phyloP scores from a whole-genome alignment of 2,113 vertebrate species.

The Trematocara nigrifrons region DNA sequence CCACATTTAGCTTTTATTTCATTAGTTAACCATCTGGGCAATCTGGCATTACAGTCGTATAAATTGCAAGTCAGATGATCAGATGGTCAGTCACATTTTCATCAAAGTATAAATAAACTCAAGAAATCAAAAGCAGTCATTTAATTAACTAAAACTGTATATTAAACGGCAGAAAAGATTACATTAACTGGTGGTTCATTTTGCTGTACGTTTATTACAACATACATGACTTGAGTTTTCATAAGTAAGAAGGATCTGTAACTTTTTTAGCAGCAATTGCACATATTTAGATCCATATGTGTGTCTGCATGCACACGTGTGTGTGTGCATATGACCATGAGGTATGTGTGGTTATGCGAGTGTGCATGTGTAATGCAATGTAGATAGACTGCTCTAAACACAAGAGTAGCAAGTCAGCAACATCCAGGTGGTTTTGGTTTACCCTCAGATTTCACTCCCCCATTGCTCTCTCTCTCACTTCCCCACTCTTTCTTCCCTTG shows the following conservation, averaged over 20 bases:
- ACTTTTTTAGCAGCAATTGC: not conserved
- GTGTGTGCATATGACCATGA: not conserved
- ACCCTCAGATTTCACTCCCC: slow-evolving; percentile 39
- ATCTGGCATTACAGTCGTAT: not conserved
- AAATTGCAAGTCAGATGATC: not conserved
- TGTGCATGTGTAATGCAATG: slow-evolving; percentile 23
- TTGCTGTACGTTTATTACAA: not conserved
- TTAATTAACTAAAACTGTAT: not conserved
- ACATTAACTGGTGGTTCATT: not conserved
- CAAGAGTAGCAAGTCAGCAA: slow-evolving; percentile 54
- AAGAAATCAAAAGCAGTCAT: not conserved
- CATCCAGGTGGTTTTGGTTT: slow-evolving; percentile 65
- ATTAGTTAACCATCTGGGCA: not conserved
- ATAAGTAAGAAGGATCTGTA: not conserved
- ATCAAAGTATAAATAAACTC: not conserved
- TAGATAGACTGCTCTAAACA: slow-evolving; percentile 49
- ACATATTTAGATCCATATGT: not conserved
- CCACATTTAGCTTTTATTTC: not conserved
- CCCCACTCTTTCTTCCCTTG: not conserved
- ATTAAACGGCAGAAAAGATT: not conserved
- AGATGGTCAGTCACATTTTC: not conserved
- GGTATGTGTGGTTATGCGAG: not conserved
- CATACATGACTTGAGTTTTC: not conserved
- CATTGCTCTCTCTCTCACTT: not conserved
- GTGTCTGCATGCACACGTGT: not conserved